phyloP scores from a whole-genome alignment of 2,113 vertebrate species.

The Pachypanchax playfairii region DNA sequence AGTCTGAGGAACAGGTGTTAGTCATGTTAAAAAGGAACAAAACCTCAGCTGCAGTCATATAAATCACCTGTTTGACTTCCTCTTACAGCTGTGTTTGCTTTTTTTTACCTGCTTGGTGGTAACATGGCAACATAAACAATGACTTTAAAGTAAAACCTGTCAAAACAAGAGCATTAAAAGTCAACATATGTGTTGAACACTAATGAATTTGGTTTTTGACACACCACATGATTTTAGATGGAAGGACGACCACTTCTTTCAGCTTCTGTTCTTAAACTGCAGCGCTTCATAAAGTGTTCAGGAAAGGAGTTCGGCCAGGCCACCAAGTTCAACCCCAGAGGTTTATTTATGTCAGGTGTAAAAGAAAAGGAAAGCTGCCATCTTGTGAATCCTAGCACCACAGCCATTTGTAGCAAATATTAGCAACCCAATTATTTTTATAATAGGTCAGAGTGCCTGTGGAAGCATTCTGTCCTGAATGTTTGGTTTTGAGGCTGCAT shows the following conservation, averaged over 20 bases:
- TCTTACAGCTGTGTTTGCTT: neutral
- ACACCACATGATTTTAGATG: neutral
- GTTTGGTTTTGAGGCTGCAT: conserved; percentile 21
- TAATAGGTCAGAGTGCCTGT: conserved; percentile 14
- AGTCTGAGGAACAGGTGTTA: neutral
- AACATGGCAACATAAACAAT: too few species aligned
- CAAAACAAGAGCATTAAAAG: neutral
- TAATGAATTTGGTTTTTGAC: neutral
- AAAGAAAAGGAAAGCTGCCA: conserved; percentile 19
- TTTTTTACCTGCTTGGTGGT: too few species aligned
- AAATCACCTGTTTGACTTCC: neutral
- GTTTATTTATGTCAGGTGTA: conserved; percentile 25
- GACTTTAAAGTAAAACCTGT: neutral
- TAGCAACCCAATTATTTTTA: conserved; percentile 37
- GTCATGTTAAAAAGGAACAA: neutral
- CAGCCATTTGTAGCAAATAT: conserved; percentile 43
- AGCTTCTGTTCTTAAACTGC: conserved; percentile 56
- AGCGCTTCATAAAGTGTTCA: conserved; percentile 45
- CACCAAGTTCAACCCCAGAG: conserved; percentile 34
- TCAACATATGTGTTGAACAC: neutral
- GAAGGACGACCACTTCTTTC: conserved; percentile 28
- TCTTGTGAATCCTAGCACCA: conserved; percentile 36
- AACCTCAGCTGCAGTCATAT: neutral
- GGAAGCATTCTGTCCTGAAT: conserved; percentile 15
- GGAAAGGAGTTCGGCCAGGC: conserved; percentile 6